Conservation (phyloP, 2,797 vertebrate species). For the Botia kubotai region DNA sequence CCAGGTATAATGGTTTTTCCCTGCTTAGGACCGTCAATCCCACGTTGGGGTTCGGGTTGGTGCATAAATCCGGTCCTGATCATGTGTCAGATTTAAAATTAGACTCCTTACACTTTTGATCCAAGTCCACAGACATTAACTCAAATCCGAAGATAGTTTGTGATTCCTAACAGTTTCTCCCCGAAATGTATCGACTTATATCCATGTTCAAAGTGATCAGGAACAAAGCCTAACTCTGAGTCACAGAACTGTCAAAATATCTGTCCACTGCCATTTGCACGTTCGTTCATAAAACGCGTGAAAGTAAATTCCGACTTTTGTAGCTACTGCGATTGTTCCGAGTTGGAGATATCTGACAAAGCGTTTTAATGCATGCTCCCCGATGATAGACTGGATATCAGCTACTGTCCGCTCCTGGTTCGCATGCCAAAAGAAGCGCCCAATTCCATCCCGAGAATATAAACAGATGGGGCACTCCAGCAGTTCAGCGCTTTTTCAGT, state of each 20-base stretch:
- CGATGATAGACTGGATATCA: slow-evolving; percentile 20
- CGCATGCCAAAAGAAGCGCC: not conserved
- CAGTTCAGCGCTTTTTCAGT: not conserved
- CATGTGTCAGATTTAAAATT: slow-evolving; percentile 43
- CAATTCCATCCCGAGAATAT: not conserved
- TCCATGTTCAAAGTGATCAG: slow-evolving; percentile 52
- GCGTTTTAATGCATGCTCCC: slow-evolving; percentile 21
- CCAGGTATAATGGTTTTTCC: slow-evolving; percentile 26
- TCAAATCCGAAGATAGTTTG: not conserved
- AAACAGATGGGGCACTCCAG: slow-evolving; percentile 28
- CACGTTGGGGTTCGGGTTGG: slow-evolving; percentile 22
- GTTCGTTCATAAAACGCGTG: not conserved
- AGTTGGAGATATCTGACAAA: not conserved
- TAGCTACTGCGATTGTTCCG: not conserved
- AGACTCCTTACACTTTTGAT: slow-evolving; percentile 41
- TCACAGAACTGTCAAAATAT: slow-evolving; percentile 37
- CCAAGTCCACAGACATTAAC: slow-evolving; percentile 22
- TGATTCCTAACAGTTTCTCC: slow-evolving; percentile 28
- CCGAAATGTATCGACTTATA: slow-evolving; percentile 43
- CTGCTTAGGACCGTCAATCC: slow-evolving; percentile 25
- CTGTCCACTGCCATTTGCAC: slow-evolving; percentile 53
- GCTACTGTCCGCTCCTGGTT: slow-evolving; percentile 43
- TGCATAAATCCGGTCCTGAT: slow-evolving; percentile 28
- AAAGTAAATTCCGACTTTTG: slow-evolving; percentile 12
- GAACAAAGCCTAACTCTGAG: slow-evolving; percentile 36